Evolutionary conservation across 2,113 vertebrate species (phyloP).

Genomic region (Cyprinodon brontotheroides): DNA sequence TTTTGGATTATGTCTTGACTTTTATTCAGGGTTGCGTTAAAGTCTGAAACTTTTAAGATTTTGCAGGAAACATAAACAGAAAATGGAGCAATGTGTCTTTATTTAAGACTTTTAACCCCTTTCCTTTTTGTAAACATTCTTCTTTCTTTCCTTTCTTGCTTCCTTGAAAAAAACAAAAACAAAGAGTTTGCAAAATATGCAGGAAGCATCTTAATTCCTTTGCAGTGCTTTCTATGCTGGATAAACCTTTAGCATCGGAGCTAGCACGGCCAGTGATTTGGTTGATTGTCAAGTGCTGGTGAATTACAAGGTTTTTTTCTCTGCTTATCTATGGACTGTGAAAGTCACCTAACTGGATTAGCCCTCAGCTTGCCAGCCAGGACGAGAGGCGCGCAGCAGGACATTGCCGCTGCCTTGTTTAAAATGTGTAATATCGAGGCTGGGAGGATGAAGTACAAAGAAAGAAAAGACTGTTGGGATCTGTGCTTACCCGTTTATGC

Average conservation of each 20-base stretch:
- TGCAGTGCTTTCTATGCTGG: constrained; percentile 4
- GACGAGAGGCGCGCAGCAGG: constrained; percentile 67
- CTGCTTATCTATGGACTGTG: constrained; percentile 77
- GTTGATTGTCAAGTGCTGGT: constrained; percentile 66
- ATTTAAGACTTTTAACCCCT: background rate
- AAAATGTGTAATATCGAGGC: constrained; percentile 17
- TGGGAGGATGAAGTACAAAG: constrained; percentile 50
- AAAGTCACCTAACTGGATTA: constrained; percentile 83
- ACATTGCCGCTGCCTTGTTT: constrained; percentile 38
- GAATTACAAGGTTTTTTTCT: constrained; percentile 72
- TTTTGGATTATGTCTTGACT: background rate
- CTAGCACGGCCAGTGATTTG: constrained; percentile 43
- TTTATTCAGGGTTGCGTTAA: background rate
- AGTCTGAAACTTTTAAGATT: background rate
- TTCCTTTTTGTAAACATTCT: background rate
- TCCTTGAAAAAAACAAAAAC: background rate
- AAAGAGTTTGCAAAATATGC: background rate
- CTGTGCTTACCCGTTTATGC: constrained; percentile 41
- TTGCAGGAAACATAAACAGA: background rate
- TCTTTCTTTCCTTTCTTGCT: background rate
- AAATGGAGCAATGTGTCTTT: background rate
- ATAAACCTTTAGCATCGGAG: constrained; percentile 28
- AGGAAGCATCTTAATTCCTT: constrained; percentile 27
- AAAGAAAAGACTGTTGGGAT: constrained; percentile 34
- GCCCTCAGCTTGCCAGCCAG: constrained; percentile 61